Conservation (phyloP, 2,888 invertebrate species). For the Acanthosepion pharaonis region DNA sequence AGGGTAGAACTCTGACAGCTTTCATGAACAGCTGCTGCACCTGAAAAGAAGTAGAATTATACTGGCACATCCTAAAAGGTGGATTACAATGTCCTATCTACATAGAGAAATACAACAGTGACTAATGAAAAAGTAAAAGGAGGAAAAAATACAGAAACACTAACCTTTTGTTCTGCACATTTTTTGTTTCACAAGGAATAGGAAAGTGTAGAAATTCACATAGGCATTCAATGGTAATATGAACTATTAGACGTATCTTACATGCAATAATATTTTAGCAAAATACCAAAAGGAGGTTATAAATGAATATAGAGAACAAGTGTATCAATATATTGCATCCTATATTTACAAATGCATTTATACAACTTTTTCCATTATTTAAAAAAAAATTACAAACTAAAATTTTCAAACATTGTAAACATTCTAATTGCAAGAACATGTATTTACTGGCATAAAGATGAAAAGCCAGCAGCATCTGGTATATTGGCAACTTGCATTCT, state of each 20-base stretch:
- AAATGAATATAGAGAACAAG: background rate
- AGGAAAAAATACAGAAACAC: background rate
- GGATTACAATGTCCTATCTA: background rate
- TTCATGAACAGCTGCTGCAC: slow-evolving; percentile 61
- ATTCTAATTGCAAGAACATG: no score
- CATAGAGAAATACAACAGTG: background rate
- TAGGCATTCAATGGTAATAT: no score
- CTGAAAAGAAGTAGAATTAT: slow-evolving; percentile 56
- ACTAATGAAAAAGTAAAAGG: background rate
- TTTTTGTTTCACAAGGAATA: background rate
- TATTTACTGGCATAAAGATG: no score
- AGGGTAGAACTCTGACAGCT: slow-evolving; percentile 64
- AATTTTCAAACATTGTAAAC: no score
- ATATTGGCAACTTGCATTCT: no score
- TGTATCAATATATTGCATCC: no score
- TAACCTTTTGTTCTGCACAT: background rate
- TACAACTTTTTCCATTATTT: no score
- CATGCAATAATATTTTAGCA: background rate
- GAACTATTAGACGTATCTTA: background rate
- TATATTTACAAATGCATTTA: no score
- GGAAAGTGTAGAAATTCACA: background rate
- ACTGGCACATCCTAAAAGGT: background rate
- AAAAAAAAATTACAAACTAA: no score
- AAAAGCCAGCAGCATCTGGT: no score
- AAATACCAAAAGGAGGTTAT: background rate